phyloP scores from a whole-genome alignment of 2,888 invertebrate species.

The Epinotia nisella region DNA sequence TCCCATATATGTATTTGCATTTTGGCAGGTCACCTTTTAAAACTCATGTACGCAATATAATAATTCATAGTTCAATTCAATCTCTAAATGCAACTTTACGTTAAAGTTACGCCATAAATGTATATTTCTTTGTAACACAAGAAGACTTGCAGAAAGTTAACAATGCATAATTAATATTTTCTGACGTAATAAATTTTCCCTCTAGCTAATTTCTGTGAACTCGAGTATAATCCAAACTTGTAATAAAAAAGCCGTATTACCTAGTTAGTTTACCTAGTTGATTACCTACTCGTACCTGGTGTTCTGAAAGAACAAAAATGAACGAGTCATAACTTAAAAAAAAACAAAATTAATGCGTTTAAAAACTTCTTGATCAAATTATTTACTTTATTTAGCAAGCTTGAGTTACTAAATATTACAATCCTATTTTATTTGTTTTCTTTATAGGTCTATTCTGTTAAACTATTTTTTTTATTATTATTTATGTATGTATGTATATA shows the following conservation, averaged over 20 bases:
- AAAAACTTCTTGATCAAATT: too few relatives aligned
- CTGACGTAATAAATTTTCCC: background rate
- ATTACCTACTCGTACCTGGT: background rate
- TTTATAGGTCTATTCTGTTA: too few relatives aligned
- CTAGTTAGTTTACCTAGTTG: too few relatives aligned
- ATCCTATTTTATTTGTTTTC: too few relatives aligned
- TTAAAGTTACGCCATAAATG: background rate
- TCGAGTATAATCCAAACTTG: background rate
- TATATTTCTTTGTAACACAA: background rate
- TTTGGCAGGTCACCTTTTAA: background rate
- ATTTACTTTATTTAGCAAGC: too few relatives aligned
- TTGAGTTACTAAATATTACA: too few relatives aligned
- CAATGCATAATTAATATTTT: background rate
- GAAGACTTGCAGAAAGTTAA: background rate
- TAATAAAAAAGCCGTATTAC: background rate
- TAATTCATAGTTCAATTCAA: background rate
- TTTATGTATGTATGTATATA: too few relatives aligned
- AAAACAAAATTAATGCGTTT: too few relatives aligned
- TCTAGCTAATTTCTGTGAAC: background rate
- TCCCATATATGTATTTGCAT: conserved; percentile 12
- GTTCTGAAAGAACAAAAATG: too few relatives aligned
- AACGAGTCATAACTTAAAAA: too few relatives aligned
- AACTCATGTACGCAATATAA: background rate
- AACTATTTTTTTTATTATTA: too few relatives aligned
- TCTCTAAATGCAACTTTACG: background rate